Conservation (phyloP, 2,888 invertebrate genomes). For the Pelosia muscerda region DNA sequence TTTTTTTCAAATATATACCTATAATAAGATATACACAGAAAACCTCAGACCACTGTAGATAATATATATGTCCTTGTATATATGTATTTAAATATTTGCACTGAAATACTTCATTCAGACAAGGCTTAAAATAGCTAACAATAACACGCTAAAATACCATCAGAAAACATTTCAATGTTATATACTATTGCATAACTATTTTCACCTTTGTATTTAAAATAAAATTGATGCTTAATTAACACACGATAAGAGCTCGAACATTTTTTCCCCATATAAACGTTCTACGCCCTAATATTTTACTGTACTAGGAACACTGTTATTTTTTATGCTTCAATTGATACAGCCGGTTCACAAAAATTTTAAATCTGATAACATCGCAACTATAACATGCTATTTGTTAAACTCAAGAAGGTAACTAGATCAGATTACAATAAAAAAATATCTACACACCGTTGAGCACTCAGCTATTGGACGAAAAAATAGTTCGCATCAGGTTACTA, state of each 20-base stretch:
- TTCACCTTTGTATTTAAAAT: background rate
- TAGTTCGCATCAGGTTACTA: slow-evolving; percentile 12
- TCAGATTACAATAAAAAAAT: slow-evolving; percentile 14
- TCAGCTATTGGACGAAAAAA: slow-evolving; percentile 7
- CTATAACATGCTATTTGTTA: background rate
- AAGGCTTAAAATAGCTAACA: background rate
- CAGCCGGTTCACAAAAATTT: background rate
- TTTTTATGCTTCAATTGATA: background rate
- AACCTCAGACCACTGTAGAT: no score
- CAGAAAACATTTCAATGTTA: no score
- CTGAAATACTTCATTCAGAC: background rate
- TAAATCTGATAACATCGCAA: background rate
- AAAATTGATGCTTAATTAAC: background rate
- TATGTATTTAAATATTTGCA: no score
- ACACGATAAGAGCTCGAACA: background rate
- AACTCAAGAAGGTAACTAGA: slow-evolving; percentile 9
- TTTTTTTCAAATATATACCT: no score
- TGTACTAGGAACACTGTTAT: background rate
- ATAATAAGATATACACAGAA: no score
- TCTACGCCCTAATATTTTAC: background rate
- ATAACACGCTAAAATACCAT: background rate
- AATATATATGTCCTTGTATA: no score
- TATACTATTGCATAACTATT: background rate
- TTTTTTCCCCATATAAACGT: background rate
- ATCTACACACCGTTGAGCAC: slow-evolving; percentile 1